phyloP scores from a whole-genome alignment of 2,113 vertebrate species.

The Rattus norvegicus region GRCr8 NC_086021.1:188495501-188496000 shows the following conservation, averaged over 20 bases:
- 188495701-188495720: rapidly evolving
- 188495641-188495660: neutral
- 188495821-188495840: too few relatives aligned
- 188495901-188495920: neutral
- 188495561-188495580: neutral
- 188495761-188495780: neutral
- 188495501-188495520: neutral
- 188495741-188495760: too few relatives aligned
- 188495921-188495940: neutral
- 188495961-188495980: rapidly evolving
- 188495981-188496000: rapidly evolving
- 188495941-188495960: neutral
- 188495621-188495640: neutral
- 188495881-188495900: neutral
- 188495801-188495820: neutral
- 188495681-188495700: neutral
- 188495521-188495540: too few relatives aligned
- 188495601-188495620: rapidly evolving
- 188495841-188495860: neutral
- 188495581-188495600: neutral
- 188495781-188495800: rapidly evolving
- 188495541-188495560: neutral
- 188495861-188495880: neutral
- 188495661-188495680: too few relatives aligned
- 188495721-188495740: rapidly evolving